Conservation (phyloP, 2,888 invertebrate genomes). For the Hololepta plana region DNA sequence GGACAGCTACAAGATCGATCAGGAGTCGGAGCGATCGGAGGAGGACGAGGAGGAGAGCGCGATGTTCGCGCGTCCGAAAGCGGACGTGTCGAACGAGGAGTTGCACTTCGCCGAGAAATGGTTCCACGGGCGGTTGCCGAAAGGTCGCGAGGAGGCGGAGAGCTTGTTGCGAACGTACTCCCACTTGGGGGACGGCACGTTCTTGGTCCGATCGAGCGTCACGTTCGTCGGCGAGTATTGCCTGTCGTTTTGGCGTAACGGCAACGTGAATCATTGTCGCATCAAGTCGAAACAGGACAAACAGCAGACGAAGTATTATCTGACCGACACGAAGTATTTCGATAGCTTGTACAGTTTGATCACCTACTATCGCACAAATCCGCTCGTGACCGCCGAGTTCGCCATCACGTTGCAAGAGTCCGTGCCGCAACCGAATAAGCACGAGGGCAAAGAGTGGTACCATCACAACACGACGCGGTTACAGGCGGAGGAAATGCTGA, state of each 20-base stretch:
- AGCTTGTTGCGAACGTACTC: conserved; percentile 57
- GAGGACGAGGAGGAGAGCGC: conserved; percentile 31
- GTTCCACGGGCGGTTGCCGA: conserved; percentile 79
- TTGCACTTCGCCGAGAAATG: conserved; percentile 83
- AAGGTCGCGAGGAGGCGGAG: conserved; percentile 66
- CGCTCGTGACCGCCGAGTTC: conserved; percentile 79
- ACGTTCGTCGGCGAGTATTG: conserved; percentile 95
- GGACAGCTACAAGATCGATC: conserved; percentile 37
- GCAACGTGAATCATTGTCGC: conserved; percentile 79
- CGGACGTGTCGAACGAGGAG: conserved; percentile 66
- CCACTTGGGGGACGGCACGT: conserved; percentile 78
- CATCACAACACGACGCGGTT: conserved; percentile 62
- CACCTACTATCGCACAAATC: conserved; percentile 72
- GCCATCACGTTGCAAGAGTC: conserved; percentile 74
- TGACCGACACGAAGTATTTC: conserved; percentile 75
- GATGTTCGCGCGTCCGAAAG: conserved; percentile 33
- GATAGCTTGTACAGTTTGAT: conserved; percentile 86
- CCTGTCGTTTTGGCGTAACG: conserved; percentile 83
- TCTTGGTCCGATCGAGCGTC: conserved; percentile 82
- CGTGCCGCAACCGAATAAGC: conserved; percentile 88
- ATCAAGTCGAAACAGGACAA: conserved; percentile 79
- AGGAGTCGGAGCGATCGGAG: conserved; percentile 14
- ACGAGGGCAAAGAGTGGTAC: conserved; percentile 80
- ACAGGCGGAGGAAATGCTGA: conserved; percentile 77
- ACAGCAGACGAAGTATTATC: conserved; percentile 75